These are phyloP conservation scores for Ceratosolen fusciceps DNA, from an alignment of 1,140 invertebrate species.

Conservation along the genomic window DNA sequence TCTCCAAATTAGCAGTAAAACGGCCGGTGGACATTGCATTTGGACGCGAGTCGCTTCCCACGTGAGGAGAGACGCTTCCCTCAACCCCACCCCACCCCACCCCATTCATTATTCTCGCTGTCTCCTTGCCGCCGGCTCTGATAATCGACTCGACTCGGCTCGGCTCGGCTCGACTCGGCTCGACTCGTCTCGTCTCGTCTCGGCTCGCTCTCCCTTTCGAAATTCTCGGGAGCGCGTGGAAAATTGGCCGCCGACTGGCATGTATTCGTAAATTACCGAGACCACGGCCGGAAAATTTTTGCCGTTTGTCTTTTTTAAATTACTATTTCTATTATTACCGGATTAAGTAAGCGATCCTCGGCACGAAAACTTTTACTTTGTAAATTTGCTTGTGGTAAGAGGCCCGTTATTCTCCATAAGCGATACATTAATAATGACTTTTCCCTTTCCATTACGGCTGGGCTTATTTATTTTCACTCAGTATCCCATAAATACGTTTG, in stretches of 20 bases:
- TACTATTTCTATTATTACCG: neutral
- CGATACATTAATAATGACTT: neutral
- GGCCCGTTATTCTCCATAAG: neutral
- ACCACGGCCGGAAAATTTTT: neutral
- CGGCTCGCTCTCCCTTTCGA: conserved; percentile 64
- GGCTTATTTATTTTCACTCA: neutral
- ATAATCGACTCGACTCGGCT: too few relatives aligned
- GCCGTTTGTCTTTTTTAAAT: neutral
- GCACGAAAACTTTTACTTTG: neutral
- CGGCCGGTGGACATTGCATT: conserved; percentile 6
- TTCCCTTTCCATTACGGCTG: neutral
- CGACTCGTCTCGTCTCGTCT: too few relatives aligned
- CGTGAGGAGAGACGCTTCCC: neutral
- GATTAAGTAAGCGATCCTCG: neutral
- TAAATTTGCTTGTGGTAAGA: neutral
- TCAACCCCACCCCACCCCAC: too few relatives aligned
- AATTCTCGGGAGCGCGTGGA: conserved; percentile 52
- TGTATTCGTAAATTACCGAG: conserved; percentile 48
- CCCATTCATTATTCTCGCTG: neutral
- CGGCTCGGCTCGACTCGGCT: too few relatives aligned
- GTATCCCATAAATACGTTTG: neutral
- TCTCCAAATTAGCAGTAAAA: conserved; percentile 25
- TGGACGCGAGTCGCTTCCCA: conserved; percentile 11
- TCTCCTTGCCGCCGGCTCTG: neutral
- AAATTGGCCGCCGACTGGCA: conserved; percentile 12